A percentile compares a stretch with the other conserved stretches of the same genome.
These are phyloP conservation scores for Synergus japonicus DNA, from an alignment of 2,888 invertebrate genomes.

Conservation along the genomic window DNA sequence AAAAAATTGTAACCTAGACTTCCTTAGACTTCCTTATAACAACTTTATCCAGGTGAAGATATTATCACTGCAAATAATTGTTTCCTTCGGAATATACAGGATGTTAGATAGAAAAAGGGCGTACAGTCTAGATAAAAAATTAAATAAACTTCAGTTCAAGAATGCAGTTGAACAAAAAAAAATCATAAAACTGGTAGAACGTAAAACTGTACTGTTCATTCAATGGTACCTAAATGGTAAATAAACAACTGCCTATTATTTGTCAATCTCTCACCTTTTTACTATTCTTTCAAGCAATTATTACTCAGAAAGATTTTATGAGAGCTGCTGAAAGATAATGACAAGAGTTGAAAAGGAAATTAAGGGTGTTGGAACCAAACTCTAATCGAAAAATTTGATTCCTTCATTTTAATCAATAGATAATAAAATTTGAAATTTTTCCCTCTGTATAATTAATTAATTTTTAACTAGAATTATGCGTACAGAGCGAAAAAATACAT, in stretches of 20 bases:
- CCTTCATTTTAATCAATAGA: no score
- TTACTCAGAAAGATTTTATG: background rate
- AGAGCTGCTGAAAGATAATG: background rate
- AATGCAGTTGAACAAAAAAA: conserved; percentile 5
- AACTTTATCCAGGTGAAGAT: background rate
- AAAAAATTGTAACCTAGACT: conserved; percentile 19
- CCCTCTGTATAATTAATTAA: no score
- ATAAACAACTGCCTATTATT: conserved; percentile 31
- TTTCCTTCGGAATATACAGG: background rate
- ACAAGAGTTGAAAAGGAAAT: background rate
- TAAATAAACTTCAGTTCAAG: background rate
- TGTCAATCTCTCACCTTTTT: background rate
- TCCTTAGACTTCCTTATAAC: background rate
- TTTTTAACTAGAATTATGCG: no score
- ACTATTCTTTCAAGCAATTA: conserved; percentile 1
- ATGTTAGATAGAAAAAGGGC: background rate
- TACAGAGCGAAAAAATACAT: no score
- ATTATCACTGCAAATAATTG: background rate
- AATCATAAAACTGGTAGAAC: background rate
- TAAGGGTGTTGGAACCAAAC: background rate
- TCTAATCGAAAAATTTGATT: no score
- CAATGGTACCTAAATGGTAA: conserved; percentile 4
- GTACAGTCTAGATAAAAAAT: conserved; percentile 12
- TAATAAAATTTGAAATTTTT: no score
- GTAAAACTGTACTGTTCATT: conserved; percentile 10